Conservation (phyloP, 1,140 invertebrate species). For the Leptestheria dahalacensis region DNA sequence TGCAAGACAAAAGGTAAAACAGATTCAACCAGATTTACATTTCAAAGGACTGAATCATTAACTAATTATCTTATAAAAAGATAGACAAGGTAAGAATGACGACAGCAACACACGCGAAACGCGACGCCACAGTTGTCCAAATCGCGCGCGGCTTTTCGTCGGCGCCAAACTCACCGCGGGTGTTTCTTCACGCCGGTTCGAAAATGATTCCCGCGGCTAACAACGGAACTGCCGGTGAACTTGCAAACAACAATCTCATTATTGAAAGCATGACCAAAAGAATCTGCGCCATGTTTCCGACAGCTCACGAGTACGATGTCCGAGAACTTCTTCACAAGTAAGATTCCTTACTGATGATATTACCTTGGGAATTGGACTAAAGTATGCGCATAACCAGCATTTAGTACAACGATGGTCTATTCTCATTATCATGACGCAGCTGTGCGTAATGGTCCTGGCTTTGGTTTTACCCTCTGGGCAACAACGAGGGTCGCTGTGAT, state of each 20-base stretch:
- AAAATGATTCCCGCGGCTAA: neutral
- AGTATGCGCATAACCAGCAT: too few relatives aligned
- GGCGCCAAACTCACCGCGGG: constrained; percentile 12
- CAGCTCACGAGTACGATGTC: constrained; percentile 73
- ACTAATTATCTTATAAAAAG: too few relatives aligned
- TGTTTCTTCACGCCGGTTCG: constrained; percentile 1
- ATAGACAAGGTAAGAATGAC: neutral
- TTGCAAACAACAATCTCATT: neutral
- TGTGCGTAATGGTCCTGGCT: neutral
- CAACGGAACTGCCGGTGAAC: neutral
- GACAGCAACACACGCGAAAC: neutral
- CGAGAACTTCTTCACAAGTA: constrained; percentile 73
- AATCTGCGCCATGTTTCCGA: constrained; percentile 80
- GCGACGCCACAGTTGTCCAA: constrained; percentile 6
- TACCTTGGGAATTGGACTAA: too few relatives aligned
- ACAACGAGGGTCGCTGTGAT: neutral
- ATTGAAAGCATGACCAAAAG: neutral
- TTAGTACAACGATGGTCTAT: too few relatives aligned
- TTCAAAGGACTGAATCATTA: neutral
- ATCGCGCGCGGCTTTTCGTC: constrained; percentile 7
- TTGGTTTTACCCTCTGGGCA: neutral
- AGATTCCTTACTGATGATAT: constrained; percentile 30
- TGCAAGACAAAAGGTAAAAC: too few relatives aligned
- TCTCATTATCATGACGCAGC: too few relatives aligned
- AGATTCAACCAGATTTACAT: neutral